Evolutionary conservation across 30 jellyfish, hydroid and myxozoan genomes (phyloP).

Genomic region (Mastigias papua): DNA sequence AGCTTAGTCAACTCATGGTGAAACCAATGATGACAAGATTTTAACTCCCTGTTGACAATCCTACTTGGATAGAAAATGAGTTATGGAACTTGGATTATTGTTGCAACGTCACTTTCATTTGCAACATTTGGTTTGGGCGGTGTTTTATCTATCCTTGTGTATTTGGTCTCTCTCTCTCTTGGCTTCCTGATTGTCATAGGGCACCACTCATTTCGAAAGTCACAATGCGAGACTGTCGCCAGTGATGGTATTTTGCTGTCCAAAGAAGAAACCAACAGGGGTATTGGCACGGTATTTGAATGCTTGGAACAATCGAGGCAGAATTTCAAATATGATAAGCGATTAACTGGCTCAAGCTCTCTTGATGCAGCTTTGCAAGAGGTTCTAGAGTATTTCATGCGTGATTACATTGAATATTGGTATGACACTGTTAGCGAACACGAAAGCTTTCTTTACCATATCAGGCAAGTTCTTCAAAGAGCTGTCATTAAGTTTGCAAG

Average conservation of each 20-base stretch:
- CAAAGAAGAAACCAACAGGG: slow-evolving; percentile 82
- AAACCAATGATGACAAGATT: no score
- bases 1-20: no score
- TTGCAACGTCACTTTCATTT: slow-evolving; percentile 18
- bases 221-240: slow-evolving; percentile 40
- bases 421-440: slow-evolving; percentile 82
- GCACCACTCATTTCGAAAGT: slow-evolving; percentile 63
- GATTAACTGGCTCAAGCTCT: slow-evolving; percentile 96
- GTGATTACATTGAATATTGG: slow-evolving; percentile 94
- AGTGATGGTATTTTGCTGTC: slow-evolving; percentile 57
- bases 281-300: slow-evolving; percentile 82
- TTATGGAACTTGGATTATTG: background rate
- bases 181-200: slow-evolving; percentile 80
- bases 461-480: slow-evolving; percentile 86
- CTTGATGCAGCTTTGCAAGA: slow-evolving; percentile 96
- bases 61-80: background rate
- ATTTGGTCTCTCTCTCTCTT: slow-evolving; percentile 7
- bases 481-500: slow-evolving; percentile 86
- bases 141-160: slow-evolving; percentile 6
- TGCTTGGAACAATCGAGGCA: slow-evolving; percentile 86
- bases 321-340: slow-evolving; percentile 83
- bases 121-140: slow-evolving; percentile 27
- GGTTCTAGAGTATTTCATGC: slow-evolving; percentile 90
- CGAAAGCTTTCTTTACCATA: slow-evolving; percentile 78
- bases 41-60: no score